phyloP scores from a whole-genome alignment of 92 coral and sea anemone genomes.

The Paragorgia papillata region DNA sequence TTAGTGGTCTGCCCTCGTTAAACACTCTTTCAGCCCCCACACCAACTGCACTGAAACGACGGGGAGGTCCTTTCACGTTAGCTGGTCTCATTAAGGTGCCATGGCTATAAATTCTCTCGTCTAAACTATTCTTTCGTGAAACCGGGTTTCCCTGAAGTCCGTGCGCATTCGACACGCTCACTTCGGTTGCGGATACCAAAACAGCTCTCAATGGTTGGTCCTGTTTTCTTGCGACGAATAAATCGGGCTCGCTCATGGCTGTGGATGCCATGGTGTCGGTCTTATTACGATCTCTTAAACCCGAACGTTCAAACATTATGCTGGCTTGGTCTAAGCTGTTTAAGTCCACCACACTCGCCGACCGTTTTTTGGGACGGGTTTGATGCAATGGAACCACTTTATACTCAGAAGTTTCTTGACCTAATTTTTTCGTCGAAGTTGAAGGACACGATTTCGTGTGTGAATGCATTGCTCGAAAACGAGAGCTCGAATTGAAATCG shows the following conservation, averaged over 20 bases:
- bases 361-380: not conserved
- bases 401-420: not conserved
- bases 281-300: not conserved
- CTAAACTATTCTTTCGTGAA: not conserved
- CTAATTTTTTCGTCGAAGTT: not conserved
- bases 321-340: not conserved
- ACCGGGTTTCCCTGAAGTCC: not conserved
- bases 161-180: slow-evolving; percentile 14
- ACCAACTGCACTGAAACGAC: not conserved
- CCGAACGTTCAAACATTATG: not conserved
- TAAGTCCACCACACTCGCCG: slow-evolving; percentile 18
- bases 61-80: not conserved
- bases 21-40: not conserved
- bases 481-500: not conserved
- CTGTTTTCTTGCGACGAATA: not conserved
- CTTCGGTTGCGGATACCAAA: slow-evolving; percentile 17
- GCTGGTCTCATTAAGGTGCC: not conserved
- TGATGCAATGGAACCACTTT: slow-evolving; percentile 16
- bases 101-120: not conserved
- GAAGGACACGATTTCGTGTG: slow-evolving; percentile 16
- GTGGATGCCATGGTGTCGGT: not conserved
- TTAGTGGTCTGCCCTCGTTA: not conserved
- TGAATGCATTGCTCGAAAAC: not conserved
- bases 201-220: slow-evolving; percentile 5
- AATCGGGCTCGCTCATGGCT: not conserved